Evolutionary conservation across 1,140 invertebrate genomes (phyloP).

Genomic region (Telenomus remus): DNA sequence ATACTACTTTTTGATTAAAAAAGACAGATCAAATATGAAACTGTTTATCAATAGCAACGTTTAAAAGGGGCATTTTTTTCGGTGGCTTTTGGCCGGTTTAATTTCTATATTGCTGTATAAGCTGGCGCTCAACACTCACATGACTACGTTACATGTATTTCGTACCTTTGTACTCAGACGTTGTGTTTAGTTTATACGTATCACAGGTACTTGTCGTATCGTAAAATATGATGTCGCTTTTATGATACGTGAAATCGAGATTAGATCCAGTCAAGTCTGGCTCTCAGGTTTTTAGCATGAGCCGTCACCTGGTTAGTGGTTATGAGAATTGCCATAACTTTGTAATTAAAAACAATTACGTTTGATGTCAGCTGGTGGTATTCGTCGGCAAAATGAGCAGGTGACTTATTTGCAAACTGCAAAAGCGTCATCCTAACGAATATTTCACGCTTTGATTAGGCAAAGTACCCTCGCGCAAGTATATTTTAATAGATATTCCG

Average conservation of each 20-base stretch:
- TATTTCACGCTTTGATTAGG: constrained; percentile 23
- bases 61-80: too few relatives aligned
- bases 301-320: constrained; percentile 21
- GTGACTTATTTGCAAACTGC: neutral
- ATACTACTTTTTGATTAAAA: too few relatives aligned
- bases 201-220: constrained; percentile 63
- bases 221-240: constrained; percentile 71
- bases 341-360: constrained; percentile 29
- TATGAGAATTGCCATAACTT: constrained; percentile 11
- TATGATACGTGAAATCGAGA: constrained; percentile 69
- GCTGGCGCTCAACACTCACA: constrained; percentile 55
- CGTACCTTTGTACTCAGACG: constrained; percentile 9
- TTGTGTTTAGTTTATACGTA: constrained; percentile 6
- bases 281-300: constrained; percentile 43
- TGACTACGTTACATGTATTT: constrained; percentile 32
- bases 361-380: neutral
- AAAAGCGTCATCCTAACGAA: neutral
- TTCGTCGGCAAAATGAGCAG: neutral
- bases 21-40: too few relatives aligned
- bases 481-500: constrained; percentile 13
- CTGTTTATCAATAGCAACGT: too few relatives aligned
- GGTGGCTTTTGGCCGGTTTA: too few relatives aligned
- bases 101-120: too few relatives aligned
- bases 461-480: neutral
- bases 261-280: constrained; percentile 69